Base-by-base conservation (phyloP, 2,797 vertebrate species). In the Luscinia megarhynchos region DNA sequence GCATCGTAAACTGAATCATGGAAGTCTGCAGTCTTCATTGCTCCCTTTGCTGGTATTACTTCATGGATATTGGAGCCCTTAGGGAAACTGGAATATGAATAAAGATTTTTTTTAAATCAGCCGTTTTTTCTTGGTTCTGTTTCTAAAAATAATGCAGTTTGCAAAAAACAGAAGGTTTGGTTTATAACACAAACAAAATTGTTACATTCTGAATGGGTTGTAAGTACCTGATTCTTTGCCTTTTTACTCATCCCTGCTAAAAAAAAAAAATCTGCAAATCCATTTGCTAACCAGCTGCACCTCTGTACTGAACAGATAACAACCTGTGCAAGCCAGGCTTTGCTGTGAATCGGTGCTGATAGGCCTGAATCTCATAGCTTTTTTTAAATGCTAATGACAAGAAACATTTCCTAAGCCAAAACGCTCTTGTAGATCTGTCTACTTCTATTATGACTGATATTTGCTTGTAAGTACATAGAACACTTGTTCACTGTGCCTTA, bases 361-460 rank as follows among this genome's bases (percentile, higher is more conserved):
- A 99, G 99, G 99, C 99, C 99, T 99, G 99, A 99, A 99, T 99
- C 99, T 99, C 99, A 99, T 98, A 99, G 99, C 99, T 98, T 98
- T 98, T 99, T 99, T 99, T 98, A 98, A 99, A 99, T 99, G 99
- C 99, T 99, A 99, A 99, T 99, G 99, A 99, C 98, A 98, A 99
- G 99, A 99, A 99, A 98, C 99, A 98, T 99, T 99, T 99, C 98
- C 97, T 97, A 98, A 98, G 99, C 99, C 99, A 99, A 99, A 99
- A 98, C 97, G 98, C 99, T 99, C 99, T 99, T 99, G 99, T 99
- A 99, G 99, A 99, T 99, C 99, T 99, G 99, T 99, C 99, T 99
- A 98, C 99, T 99, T 98, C 99, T 99, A 99, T 99, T 99, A 99
- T 99, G 99, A 99, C 99, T 99, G 99, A 99, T 99, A 99, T 99